Conservation (phyloP, 1,140 invertebrate genomes). For the Nasonia giraulti region DNA sequence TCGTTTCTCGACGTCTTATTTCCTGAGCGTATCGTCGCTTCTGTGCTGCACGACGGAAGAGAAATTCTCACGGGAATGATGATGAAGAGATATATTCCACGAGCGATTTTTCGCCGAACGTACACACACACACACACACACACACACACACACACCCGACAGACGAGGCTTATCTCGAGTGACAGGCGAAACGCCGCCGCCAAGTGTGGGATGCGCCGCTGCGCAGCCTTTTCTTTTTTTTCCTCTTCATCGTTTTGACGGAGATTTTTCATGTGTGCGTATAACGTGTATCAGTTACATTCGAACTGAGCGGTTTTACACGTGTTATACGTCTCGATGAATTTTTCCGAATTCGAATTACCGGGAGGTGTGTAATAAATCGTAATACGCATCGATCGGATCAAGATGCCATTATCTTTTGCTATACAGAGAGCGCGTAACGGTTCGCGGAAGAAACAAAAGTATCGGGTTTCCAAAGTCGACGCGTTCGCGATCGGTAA, state of each 20-base stretch:
- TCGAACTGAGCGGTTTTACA: not conserved
- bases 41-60: not conserved
- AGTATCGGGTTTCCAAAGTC: not conserved
- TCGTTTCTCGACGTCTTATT: not conserved
- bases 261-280: not conserved
- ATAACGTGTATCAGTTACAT: not conserved
- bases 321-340: not conserved
- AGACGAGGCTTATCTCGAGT: constrained; percentile 7
- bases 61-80: not conserved
- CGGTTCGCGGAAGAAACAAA: not conserved
- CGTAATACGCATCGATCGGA: too few relatives aligned
- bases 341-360: not conserved
- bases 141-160: not conserved
- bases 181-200: not conserved
- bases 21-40: not conserved
- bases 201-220: not conserved
- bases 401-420: not conserved
- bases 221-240: not conserved
- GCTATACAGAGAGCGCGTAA: too few relatives aligned
- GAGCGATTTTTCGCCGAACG: constrained; percentile 19
- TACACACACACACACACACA: not conserved
- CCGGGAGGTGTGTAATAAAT: not conserved
- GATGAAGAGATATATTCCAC: constrained; percentile 7
- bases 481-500: not conserved
- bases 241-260: not conserved